These are phyloP conservation scores for Sorex maritimensis DNA, from an alignment of 2,797 vertebrate species.

Conservation along the genomic window DNA sequence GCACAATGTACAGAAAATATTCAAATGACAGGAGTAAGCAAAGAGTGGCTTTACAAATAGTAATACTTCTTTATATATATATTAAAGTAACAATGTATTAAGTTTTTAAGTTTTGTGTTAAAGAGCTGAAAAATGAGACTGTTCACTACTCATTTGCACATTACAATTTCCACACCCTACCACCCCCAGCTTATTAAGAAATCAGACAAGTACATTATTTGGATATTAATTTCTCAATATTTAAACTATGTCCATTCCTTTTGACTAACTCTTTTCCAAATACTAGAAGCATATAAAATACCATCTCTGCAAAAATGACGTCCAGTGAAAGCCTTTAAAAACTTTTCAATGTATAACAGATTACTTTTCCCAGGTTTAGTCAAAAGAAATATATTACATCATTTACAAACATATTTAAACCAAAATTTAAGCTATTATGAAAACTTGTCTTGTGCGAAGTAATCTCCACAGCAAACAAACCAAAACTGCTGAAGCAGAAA, in stretches of 20 bases:
- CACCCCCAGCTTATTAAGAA: constrained; percentile 87
- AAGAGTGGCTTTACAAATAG: constrained; percentile 90
- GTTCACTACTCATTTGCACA: constrained; percentile 84
- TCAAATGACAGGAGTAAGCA: constrained; percentile 87
- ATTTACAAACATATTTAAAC: constrained; percentile 86
- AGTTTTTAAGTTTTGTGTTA: constrained; percentile 79
- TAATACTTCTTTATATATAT: constrained; percentile 89
- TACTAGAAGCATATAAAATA: constrained; percentile 90
- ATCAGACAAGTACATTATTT: constrained; percentile 90
- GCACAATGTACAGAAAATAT: constrained; percentile 91
- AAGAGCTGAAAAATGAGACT: constrained; percentile 87
- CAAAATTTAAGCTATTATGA: constrained; percentile 86
- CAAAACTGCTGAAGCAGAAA: constrained; percentile 85
- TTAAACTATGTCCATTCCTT: constrained; percentile 88
- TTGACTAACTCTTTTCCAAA: constrained; percentile 87
- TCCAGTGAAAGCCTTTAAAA: constrained; percentile 88
- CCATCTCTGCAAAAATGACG: constrained; percentile 86
- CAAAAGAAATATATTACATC: constrained; percentile 89
- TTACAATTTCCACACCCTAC: constrained; percentile 78
- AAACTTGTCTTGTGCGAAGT: constrained; percentile 87
- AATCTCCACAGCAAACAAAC: constrained; percentile 88
- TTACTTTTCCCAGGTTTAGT: constrained; percentile 85
- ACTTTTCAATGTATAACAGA: constrained; percentile 87
- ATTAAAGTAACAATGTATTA: constrained; percentile 90
- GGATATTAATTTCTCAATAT: constrained; percentile 87